Base-by-base conservation (phyloP, 2,113 vertebrate genomes). In the Montifringilla adamsi region DNA sequence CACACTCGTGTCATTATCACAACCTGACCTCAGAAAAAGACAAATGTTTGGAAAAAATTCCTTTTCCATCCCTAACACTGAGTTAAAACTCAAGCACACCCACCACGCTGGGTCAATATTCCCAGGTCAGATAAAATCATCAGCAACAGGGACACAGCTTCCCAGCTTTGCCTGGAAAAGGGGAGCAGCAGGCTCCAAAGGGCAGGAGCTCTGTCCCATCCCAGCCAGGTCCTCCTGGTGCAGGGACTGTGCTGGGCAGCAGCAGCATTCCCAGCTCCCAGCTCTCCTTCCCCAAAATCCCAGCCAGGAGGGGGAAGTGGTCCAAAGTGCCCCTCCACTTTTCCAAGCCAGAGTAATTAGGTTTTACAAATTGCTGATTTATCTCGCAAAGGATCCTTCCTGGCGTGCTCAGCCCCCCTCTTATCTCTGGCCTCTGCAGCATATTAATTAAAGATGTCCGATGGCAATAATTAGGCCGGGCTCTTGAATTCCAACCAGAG, bases 101-200 rank as follows among this genome's bases (percentile, higher is more conserved):
- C n/a, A n/a, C n/a, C n/a, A n/a, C 1, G 1, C 11, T 1, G 46
- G 62, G 35, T 50, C 47, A 41, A 2, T 1, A 19, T 75, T 91
- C 56, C 52, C 60, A 84, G 76, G 6, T 33, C 9, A 52, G 49
- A 24, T 37, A n/a, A 58, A 90, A 66, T 7, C 44, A 70, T 13
- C 58, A 26, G 44, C 0, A 0, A 21, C 12, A 10, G 0, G 4
- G 68, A 27, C 0, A 0, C 17, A 49, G 35, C 30, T 39, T 9
- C 58, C 16, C 53, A 13, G 56, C 26, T 43, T 52, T 58, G 28
- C 49, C 53, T 7, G 41, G 46, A 35, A 35, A 43, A 11, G 0
- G 13, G 56, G 49, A 80, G 49, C 67, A 68, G 72, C 59, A 62
- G 59, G 59, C 41, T 86, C 35, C 84, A 49, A 60, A 64, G 47